A percentile compares a stretch with the other conserved stretches of the same genome.
Evolutionary conservation across 2,113 vertebrate genomes (phyloP).

Genomic region (Rhipidura dahli): DNA sequence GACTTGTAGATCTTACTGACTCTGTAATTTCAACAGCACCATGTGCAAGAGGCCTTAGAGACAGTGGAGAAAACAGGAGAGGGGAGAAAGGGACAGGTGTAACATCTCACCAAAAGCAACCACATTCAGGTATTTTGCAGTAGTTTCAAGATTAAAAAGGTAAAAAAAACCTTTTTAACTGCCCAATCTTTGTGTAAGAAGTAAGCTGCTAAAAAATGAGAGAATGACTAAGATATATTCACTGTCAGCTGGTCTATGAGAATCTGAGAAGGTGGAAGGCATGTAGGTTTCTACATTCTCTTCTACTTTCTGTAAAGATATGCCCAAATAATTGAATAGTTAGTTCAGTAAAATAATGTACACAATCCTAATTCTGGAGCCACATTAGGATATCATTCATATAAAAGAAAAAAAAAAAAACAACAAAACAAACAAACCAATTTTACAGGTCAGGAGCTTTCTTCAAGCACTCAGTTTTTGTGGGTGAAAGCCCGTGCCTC

Average conservation of each 20-base stretch:
- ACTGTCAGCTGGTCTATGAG: background rate
- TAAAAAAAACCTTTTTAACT: background rate
- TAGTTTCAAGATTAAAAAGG: background rate
- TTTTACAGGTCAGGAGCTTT: background rate
- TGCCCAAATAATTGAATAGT: background rate
- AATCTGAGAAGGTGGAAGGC: background rate
- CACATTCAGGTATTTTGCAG: background rate
- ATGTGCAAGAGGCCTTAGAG: background rate
- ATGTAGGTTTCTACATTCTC: background rate
- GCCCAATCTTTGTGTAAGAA: background rate
- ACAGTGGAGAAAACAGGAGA: background rate
- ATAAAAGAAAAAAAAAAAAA: background rate
- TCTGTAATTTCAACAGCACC: background rate
- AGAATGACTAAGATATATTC: background rate
- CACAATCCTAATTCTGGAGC: background rate
- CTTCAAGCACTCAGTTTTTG: background rate
- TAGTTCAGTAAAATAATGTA: background rate
- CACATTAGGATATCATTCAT: background rate
- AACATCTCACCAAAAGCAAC: background rate
- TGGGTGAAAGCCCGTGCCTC: background rate
- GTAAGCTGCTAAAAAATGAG: background rate
- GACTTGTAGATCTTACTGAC: background rate
- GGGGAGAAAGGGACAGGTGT: background rate
- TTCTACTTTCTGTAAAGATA: background rate
- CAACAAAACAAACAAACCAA: background rate